These are phyloP conservation scores for Danio choprae DNA, from an alignment of 2,797 vertebrate species.

Conservation along the genomic window DNA sequence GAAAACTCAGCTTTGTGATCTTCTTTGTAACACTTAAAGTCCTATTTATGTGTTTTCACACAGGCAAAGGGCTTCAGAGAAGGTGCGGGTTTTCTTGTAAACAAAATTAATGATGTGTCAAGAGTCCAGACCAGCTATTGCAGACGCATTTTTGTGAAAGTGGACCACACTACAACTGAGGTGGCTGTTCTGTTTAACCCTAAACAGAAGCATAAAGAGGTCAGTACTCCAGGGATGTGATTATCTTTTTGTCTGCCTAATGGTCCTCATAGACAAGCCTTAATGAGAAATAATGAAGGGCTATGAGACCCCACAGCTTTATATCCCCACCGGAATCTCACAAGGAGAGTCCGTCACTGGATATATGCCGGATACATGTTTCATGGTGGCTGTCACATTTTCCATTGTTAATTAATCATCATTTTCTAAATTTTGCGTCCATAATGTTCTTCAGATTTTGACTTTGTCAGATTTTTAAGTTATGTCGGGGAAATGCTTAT, in stretches of 20 bases:
- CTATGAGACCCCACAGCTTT: conserved; percentile 43
- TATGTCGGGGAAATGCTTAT: not conserved
- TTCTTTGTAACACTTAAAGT: conserved; percentile 42
- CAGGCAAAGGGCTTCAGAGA: not conserved
- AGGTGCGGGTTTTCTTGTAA: conserved; percentile 24
- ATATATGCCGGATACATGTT: not conserved
- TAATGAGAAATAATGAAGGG: conserved; percentile 66
- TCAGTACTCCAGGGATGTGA: conserved; percentile 62
- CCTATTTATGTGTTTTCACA: conserved; percentile 28
- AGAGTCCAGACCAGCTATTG: conserved; percentile 35
- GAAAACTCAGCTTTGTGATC: conserved; percentile 23
- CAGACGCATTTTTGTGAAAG: conserved; percentile 41
- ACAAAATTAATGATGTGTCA: conserved; percentile 59
- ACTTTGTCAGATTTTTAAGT: not conserved
- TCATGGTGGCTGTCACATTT: not conserved
- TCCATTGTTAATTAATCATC: conserved; percentile 13
- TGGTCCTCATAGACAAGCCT: conserved; percentile 60
- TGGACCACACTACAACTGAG: conserved; percentile 64
- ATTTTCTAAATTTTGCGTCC: not conserved
- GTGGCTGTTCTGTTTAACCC: conserved; percentile 77
- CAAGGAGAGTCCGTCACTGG: not conserved
- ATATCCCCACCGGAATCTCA: conserved; percentile 39
- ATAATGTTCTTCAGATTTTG: not conserved
- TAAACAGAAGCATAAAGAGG: conserved; percentile 60
- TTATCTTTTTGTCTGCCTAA: conserved; percentile 64